A percentile compares a stretch with the other conserved stretches of the same genome.
Conservation (phyloP, 1,140 invertebrate species). For the Dufourea novaeangliae region DNA sequence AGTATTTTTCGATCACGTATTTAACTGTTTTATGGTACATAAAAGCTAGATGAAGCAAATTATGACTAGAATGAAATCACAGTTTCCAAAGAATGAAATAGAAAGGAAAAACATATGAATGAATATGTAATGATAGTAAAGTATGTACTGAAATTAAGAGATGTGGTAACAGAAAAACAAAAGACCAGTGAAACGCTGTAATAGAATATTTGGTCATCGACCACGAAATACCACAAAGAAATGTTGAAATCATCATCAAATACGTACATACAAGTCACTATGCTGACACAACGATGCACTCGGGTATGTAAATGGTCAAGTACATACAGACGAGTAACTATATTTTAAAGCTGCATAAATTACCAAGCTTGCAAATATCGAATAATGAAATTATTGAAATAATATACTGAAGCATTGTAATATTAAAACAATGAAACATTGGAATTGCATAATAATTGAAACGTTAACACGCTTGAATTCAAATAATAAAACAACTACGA, state of each 20-base stretch:
- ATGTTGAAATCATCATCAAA: neutral
- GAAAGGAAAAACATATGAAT: no score
- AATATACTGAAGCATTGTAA: neutral
- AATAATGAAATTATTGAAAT: neutral
- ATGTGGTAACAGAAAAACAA: no score
- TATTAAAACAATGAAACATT: neutral
- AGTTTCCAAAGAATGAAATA: neutral
- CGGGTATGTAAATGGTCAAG: neutral
- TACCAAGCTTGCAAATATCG: neutral
- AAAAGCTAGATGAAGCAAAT: no score
- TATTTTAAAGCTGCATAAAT: neutral
- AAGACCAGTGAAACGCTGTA: neutral
- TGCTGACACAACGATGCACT: no score
- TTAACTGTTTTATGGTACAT: neutral
- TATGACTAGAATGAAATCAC: no score
- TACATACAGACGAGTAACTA: neutral
- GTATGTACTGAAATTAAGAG: neutral
- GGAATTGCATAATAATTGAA: no score
- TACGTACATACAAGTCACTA: no score
- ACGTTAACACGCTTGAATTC: no score
- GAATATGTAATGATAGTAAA: no score
- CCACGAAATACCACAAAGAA: neutral
- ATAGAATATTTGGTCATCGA: neutral
- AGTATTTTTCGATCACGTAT: slow-evolving; percentile 1
- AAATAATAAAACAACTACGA: neutral